Evolutionary conservation across 2,888 invertebrate species (phyloP).

Genomic region (Tipula helvola): DNA sequence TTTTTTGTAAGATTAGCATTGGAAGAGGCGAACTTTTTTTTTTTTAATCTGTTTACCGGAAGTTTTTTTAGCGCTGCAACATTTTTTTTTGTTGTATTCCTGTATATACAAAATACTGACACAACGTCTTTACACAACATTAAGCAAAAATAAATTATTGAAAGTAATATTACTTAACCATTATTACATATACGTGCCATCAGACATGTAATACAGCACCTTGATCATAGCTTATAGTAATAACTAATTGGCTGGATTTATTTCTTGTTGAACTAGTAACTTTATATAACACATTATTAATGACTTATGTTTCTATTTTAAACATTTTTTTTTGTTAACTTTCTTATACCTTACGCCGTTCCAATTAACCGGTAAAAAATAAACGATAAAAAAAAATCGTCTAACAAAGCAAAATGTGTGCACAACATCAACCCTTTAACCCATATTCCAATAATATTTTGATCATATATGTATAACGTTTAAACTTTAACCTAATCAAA

Average conservation of each 20-base stretch:
- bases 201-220: neutral
- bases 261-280: neutral
- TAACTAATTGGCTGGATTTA: neutral
- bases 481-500: neutral
- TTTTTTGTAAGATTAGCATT: neutral
- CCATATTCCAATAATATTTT: neutral
- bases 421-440: neutral
- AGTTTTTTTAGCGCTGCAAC: neutral
- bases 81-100: too few relatives aligned
- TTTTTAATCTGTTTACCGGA: neutral
- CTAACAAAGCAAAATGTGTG: neutral
- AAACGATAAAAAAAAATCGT: neutral
- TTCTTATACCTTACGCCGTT: neutral
- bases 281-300: neutral
- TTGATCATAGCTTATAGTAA: neutral
- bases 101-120: too few relatives aligned
- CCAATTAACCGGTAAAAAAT: neutral
- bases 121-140: neutral
- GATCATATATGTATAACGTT: neutral
- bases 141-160: neutral
- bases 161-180: neutral
- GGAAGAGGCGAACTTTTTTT: neutral
- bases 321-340: neutral
- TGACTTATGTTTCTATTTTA: neutral
- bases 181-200: neutral